Conservation (phyloP, 1,140 invertebrate species). For the Matsumurasca onukii region DNA sequence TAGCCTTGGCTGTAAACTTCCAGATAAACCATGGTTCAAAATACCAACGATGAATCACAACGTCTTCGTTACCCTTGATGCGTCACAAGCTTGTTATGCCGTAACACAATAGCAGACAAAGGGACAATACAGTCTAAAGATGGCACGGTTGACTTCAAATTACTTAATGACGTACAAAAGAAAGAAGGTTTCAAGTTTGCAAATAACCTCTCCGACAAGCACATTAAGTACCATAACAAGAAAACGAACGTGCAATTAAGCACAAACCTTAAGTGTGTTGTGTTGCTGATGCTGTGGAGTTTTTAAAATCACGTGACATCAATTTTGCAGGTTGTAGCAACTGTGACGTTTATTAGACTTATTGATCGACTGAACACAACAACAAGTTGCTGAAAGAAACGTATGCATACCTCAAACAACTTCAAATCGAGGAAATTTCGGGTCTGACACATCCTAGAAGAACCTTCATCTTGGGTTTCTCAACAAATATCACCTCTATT, state of each 20-base stretch:
- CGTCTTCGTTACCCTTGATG: background rate
- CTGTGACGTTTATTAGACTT: background rate
- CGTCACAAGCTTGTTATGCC: background rate
- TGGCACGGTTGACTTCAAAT: background rate
- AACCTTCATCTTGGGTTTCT: conserved; percentile 32
- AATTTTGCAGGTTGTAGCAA: conserved; percentile 11
- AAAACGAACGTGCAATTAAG: background rate
- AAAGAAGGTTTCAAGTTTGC: background rate
- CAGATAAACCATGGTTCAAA: background rate
- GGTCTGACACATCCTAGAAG: background rate
- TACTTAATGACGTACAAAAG: background rate
- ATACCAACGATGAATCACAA: background rate
- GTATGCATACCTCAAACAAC: background rate
- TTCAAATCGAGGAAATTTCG: background rate
- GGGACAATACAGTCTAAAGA: background rate
- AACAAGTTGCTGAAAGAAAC: background rate
- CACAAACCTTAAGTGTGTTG: conserved; percentile 8
- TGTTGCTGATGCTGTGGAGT: conserved; percentile 12
- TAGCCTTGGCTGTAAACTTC: too few species aligned
- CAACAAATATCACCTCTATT: conserved; percentile 41
- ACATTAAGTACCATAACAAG: background rate
- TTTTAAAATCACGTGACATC: background rate
- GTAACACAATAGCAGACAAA: background rate
- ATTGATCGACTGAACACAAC: background rate
- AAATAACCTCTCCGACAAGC: background rate